Evolutionary conservation across 2,797 vertebrate genomes (phyloP), one percentile per base, ranked within the genome.

Genomic region (Chaetophractus vellerosus): DNA sequence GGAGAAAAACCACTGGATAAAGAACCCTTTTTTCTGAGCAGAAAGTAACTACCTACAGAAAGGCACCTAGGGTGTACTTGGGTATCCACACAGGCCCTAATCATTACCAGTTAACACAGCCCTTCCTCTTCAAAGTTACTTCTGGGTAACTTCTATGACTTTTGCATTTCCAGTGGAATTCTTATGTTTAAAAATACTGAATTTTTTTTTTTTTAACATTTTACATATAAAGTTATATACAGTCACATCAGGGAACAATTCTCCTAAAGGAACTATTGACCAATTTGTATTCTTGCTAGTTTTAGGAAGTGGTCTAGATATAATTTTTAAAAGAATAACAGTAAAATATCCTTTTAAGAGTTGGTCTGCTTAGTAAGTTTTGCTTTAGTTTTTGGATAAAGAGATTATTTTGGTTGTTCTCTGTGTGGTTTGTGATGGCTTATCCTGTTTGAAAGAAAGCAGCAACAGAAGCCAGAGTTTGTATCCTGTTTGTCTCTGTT

Each of bases 401-500:
- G 64, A 86, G 38, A 86, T 21, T 71, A n/a, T 74, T 95, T 97
- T 93, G 97, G 92, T 98, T 98, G 98, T 97, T 96, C 97, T 97
- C 97, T 97, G 82, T 98, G 96, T 96, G 97, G 96, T 98, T 98
- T 97, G 90, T 5, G 57, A 97, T 94, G 96, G 93, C 93, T 98
- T 98, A 96, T 75, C 95, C 94, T 96, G 95, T 89, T 96, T 97
- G 95, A 98, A 97, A 98, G 96, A 98, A 98, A 98, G 98, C 91
- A 98, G 97, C 97, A 98, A 98, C 94, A 97, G 97, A 98, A 99
- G 97, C 97, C 92, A 97, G 97, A 98, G 96, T 97, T 91, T 97
- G 89, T 93, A 98, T 98, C 98, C 98, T 98, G 98, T 96, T 98
- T 96, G 96, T 97, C 94, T 97, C 91, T 98, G 98, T 98, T 96